These are phyloP conservation scores for Ceratoteleas bidentatus DNA, from an alignment of 1,140 invertebrate species.

Conservation along the genomic window DNA sequence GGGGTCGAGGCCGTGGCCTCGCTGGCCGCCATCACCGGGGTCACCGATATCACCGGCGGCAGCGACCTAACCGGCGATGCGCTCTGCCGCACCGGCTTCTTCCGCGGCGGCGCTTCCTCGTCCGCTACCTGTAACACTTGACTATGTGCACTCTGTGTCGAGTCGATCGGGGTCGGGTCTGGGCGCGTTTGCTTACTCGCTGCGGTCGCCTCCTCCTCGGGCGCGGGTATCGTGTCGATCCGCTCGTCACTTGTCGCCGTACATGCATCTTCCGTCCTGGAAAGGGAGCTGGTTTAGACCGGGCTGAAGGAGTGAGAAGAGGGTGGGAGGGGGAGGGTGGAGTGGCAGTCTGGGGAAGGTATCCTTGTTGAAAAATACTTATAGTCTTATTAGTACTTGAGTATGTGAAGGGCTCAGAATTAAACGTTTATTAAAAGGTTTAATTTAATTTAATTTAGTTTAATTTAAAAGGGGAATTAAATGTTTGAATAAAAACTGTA, in stretches of 20 bases:
- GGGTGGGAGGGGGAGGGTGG: too few species aligned
- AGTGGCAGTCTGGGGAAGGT: too few species aligned
- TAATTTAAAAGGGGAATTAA: too few species aligned
- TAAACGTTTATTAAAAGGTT: too few species aligned
- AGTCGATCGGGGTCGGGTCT: slow-evolving; percentile 51
- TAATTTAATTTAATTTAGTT: too few species aligned
- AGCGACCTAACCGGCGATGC: slow-evolving; percentile 77
- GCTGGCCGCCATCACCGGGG: slow-evolving; percentile 68
- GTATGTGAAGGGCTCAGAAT: too few species aligned
- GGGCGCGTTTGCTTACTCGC: slow-evolving; percentile 59
- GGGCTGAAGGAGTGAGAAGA: too few species aligned
- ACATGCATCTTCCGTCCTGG: slow-evolving; percentile 65
- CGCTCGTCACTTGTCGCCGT: slow-evolving; percentile 66
- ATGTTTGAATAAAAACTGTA: too few species aligned
- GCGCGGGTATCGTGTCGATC: slow-evolving; percentile 45
- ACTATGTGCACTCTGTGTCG: slow-evolving; percentile 46
- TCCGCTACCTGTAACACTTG: slow-evolving; percentile 61
- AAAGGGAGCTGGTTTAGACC: too few species aligned
- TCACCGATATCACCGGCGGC: slow-evolving; percentile 79
- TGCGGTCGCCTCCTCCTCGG: slow-evolving; percentile 27
- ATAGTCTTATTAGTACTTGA: too few species aligned
- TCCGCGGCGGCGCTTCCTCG: slow-evolving; percentile 22
- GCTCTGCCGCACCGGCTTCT: slow-evolving; percentile 69
- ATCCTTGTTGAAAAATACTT: too few species aligned
- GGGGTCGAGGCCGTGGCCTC: slow-evolving; percentile 9